Percentiles rank a stretch among this genome's conserved stretches.
phyloP scores from a whole-genome alignment of 2,888 invertebrate genomes.

The Zelleria hepariella region DNA sequence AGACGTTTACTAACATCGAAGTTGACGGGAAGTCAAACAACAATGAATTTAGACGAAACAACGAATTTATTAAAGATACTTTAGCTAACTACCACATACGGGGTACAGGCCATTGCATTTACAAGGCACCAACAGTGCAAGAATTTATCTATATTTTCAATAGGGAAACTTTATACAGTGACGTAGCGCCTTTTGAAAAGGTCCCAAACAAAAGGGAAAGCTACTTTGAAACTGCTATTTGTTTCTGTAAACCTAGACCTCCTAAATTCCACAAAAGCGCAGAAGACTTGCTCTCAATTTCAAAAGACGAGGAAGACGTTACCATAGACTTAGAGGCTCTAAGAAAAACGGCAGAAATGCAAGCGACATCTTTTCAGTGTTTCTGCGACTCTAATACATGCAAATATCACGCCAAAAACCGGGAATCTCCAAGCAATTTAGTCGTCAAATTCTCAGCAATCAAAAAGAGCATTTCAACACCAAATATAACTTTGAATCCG shows the following conservation, averaged over 20 bases:
- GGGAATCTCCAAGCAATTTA: constrained; percentile 36
- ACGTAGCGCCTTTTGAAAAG: constrained; percentile 44
- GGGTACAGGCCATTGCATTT: constrained; percentile 64
- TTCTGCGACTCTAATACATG: constrained; percentile 56
- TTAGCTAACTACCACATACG: constrained; percentile 58
- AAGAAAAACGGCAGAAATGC: constrained; percentile 36
- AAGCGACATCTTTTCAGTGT: constrained; percentile 52
- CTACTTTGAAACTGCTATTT: constrained; percentile 62
- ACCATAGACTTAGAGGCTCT: constrained; percentile 42
- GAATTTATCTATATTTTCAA: constrained; percentile 64
- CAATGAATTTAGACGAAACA: constrained; percentile 42
- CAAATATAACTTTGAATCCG: constrained; percentile 48
- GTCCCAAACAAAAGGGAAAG: constrained; percentile 46
- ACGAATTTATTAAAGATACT: constrained; percentile 51
- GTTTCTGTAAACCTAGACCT: constrained; percentile 56
- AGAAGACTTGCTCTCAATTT: constrained; percentile 51
- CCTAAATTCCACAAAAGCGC: constrained; percentile 58
- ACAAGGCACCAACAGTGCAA: constrained; percentile 52
- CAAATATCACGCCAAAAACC: constrained; percentile 43
- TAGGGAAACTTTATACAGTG: constrained; percentile 49
- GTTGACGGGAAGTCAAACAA: constrained; percentile 48
- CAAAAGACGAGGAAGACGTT: constrained; percentile 33
- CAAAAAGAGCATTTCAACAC: constrained; percentile 61
- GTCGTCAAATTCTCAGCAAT: constrained; percentile 59
- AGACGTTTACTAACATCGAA: constrained; percentile 64